phyloP scores from a whole-genome alignment of 2,113 vertebrate species.

The Oplegnathus fasciatus region DNA sequence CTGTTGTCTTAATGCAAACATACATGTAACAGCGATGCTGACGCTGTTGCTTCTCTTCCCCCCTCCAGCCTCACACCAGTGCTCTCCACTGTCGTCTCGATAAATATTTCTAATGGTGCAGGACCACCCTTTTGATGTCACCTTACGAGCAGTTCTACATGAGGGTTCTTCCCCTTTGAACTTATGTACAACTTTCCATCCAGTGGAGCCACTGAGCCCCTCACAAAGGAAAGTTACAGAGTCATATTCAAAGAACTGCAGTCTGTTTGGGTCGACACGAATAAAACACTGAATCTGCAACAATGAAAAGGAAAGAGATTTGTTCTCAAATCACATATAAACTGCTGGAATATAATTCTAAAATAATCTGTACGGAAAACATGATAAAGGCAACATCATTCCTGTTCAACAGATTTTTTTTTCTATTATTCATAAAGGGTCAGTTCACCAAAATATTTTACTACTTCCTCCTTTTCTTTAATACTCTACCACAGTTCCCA shows the following conservation, averaged over 20 bases:
- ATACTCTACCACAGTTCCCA: background rate
- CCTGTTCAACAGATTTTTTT: too few relatives aligned
- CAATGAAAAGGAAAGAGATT: background rate
- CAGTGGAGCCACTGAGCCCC: accelerated
- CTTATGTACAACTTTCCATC: background rate
- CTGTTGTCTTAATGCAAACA: background rate
- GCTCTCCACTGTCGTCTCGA: background rate
- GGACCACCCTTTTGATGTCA: accelerated
- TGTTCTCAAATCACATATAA: background rate
- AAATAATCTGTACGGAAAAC: too few relatives aligned
- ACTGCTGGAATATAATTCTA: background rate
- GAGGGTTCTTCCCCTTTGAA: accelerated
- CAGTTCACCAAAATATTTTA: background rate
- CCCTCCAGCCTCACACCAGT: slow-evolving; percentile 27
- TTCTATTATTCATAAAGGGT: background rate
- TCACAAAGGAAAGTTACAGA: background rate
- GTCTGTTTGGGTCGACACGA: background rate
- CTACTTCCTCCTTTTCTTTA: background rate
- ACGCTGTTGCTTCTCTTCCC: background rate
- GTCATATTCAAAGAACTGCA: slow-evolving; percentile 28
- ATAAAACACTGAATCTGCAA: background rate
- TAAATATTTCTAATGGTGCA: background rate
- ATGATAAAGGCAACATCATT: too few relatives aligned
- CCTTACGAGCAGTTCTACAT: background rate
- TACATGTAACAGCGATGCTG: slow-evolving; percentile 18